A percentile compares a stretch with the other conserved stretches of the same genome.
Conservation (phyloP, 2,113 vertebrate species). For the Clarias magur region DNA sequence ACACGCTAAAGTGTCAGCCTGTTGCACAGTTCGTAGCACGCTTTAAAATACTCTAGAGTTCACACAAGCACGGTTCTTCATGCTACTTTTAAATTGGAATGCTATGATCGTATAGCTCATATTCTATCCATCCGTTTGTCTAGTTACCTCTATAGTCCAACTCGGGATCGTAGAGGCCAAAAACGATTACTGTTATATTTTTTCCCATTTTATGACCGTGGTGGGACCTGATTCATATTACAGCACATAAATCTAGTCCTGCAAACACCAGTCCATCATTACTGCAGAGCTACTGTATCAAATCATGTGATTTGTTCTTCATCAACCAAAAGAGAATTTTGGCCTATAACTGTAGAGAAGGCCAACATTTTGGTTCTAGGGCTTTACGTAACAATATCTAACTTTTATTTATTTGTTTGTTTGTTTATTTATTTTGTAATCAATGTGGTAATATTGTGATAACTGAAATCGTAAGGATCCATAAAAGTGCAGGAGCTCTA, state of each 20-base stretch:
- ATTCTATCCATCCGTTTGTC: too few relatives aligned
- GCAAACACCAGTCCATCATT: not conserved
- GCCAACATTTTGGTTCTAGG: not conserved
- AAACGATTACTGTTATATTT: too few relatives aligned
- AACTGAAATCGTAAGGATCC: too few relatives aligned
- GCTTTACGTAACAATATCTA: not conserved
- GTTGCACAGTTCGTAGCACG: not conserved
- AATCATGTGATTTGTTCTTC: too few relatives aligned
- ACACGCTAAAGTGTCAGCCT: not conserved
- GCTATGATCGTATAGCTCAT: not conserved
- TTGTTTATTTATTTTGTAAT: too few relatives aligned
- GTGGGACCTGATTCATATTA: not conserved
- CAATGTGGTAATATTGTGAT: too few relatives aligned
- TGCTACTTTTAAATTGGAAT: not conserved
- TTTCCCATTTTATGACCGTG: too few relatives aligned
- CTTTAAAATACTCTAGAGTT: not conserved
- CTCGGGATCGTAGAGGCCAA: too few relatives aligned
- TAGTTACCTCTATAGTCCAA: too few relatives aligned
- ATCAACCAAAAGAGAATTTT: not conserved
- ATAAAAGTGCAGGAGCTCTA: too few relatives aligned
- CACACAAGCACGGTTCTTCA: not conserved
- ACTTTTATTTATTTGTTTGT: too few relatives aligned
- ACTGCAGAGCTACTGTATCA: not conserved
- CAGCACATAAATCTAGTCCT: not conserved
- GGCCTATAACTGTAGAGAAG: too few relatives aligned